Evolutionary conservation across 2,113 vertebrate genomes (phyloP).

Genomic region (Columbina picui): DNA sequence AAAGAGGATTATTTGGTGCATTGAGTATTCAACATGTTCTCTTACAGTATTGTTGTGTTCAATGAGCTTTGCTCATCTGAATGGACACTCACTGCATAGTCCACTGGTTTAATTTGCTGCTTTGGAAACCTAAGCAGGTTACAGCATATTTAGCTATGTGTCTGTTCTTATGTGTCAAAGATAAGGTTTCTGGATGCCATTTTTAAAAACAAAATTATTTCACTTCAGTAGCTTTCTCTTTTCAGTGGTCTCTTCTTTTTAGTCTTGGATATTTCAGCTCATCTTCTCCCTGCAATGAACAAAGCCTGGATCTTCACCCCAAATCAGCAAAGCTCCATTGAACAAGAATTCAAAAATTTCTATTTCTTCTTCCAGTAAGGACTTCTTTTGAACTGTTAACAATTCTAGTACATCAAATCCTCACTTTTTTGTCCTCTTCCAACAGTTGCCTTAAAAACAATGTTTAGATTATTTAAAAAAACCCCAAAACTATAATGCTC

Average conservation of each 20-base stretch:
- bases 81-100: constrained; percentile 68
- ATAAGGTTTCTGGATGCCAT: constrained; percentile 53
- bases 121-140: constrained; percentile 57
- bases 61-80: constrained; percentile 73
- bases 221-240: constrained; percentile 39
- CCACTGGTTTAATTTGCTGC: constrained; percentile 65
- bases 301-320: constrained; percentile 23
- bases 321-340: constrained; percentile 48
- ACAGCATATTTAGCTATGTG: constrained; percentile 61
- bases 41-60: constrained; percentile 56
- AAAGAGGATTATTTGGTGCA: constrained; percentile 58
- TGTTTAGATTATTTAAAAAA: background rate
- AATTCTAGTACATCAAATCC: background rate
- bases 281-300: background rate
- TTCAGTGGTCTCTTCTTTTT: constrained; percentile 23
- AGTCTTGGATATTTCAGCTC: background rate
- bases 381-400: background rate
- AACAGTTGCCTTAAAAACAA: background rate
- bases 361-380: background rate
- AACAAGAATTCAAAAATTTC: background rate
- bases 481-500: background rate
- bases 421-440: background rate
- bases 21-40: constrained; percentile 60
- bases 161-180: constrained; percentile 58
- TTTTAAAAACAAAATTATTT: constrained; percentile 64